Conservation (phyloP, 2,113 vertebrate species). For the Catharus bicknelli region DNA sequence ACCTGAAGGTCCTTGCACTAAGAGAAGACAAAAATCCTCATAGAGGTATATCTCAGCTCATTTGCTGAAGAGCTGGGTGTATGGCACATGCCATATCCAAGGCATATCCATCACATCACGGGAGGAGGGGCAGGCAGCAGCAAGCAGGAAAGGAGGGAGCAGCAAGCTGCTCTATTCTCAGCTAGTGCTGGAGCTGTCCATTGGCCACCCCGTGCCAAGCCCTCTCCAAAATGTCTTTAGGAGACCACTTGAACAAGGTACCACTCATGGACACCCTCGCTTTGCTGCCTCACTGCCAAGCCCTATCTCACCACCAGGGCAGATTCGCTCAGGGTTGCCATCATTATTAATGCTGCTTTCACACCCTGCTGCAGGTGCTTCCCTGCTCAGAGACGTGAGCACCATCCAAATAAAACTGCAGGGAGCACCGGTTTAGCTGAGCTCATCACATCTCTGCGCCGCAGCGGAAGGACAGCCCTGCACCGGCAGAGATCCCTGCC, state of each 20-base stretch:
- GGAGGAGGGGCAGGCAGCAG: background rate
- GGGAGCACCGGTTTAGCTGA: background rate
- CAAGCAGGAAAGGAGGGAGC: background rate
- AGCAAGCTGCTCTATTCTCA: background rate
- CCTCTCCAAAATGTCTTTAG: background rate
- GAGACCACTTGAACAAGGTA: background rate
- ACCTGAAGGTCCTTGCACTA: background rate
- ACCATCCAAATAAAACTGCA: slow-evolving; percentile 31
- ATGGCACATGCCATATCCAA: background rate
- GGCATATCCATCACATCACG: background rate
- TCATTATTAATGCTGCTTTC: background rate
- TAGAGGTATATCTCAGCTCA: background rate
- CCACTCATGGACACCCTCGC: background rate
- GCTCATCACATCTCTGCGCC: background rate
- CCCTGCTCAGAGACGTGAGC: slow-evolving; percentile 1
- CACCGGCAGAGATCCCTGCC: background rate
- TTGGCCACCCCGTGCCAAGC: rapidly evolving
- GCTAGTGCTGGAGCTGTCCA: background rate
- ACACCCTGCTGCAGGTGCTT: slow-evolving; percentile 35
- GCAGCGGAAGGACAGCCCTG: background rate
- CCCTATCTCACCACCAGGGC: background rate
- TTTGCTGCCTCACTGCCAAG: background rate
- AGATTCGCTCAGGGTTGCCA: background rate
- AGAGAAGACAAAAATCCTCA: background rate
- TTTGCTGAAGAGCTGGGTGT: background rate